phyloP scores from a whole-genome alignment of 2,113 vertebrate genomes.

The Haliaeetus leucogaster region DNA sequence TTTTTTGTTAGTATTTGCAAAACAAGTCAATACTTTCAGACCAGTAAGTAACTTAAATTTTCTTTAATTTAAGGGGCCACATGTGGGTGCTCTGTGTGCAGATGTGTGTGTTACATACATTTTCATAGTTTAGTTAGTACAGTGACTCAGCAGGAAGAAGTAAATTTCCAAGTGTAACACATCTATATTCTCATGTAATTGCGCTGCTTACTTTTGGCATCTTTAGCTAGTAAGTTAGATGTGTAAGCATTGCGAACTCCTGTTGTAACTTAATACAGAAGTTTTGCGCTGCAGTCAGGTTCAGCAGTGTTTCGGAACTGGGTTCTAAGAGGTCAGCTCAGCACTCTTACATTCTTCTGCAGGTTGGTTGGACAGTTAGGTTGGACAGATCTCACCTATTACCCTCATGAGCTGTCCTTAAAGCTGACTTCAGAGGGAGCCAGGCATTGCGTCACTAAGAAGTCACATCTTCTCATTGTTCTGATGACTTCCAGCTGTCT shows the following conservation, averaged over 20 bases:
- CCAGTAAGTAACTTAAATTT: neutral
- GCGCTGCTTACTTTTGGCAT: neutral
- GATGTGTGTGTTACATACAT: neutral
- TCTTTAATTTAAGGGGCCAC: neutral
- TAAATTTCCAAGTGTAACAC: neutral
- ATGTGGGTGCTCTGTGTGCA: neutral
- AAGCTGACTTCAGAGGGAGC: neutral
- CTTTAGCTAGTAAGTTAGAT: neutral
- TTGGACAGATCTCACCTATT: neutral
- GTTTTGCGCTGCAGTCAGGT: neutral
- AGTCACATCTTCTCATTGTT: neutral
- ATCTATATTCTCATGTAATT: neutral
- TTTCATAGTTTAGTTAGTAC: neutral
- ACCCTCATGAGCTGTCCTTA: neutral
- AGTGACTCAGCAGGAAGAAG: neutral
- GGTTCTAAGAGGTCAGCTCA: neutral
- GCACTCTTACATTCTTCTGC: neutral
- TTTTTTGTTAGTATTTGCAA: neutral
- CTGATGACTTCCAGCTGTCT: neutral
- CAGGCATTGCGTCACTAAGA: accelerated
- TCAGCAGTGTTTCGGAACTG: neutral
- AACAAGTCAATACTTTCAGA: neutral
- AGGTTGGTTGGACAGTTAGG: neutral
- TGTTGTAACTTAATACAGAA: neutral
- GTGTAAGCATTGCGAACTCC: neutral